Evolutionary conservation across 2,113 vertebrate genomes (phyloP), one percentile per base, ranked within the genome.

Genomic region (Scatophagus argus): DNA sequence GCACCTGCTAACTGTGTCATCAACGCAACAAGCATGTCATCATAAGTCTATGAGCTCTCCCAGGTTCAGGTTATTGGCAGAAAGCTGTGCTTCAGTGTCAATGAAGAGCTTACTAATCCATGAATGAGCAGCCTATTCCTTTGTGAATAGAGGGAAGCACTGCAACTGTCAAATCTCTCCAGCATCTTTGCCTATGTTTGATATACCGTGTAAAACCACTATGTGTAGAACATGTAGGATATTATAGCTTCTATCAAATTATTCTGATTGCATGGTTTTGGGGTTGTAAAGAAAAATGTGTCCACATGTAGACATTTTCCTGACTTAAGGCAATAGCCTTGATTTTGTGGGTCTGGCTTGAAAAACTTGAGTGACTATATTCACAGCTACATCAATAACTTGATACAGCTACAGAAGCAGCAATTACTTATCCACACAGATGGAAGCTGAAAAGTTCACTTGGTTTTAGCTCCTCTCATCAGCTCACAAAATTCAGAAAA

Each of bases 71-170:
- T 23, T 8, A 41, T 3, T 39, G 31, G 23, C 23, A 38, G 31
- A 47, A 39, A 47, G 41, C 39, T 64, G 27, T 43, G 49, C 9
- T 64, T 64, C 36, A 23, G 38, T 49, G 60, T 31, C 34, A 69
- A 14, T 21, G 25, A 67, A 27, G 34, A 1, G 0, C 31, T 51
- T 14, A 25, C 7, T 27, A 44, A 65, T 65, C 23, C 2, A 19
- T 41, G 16, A 8, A 44, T 2, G 8, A 55, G 46, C 60, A 44
- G 23, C 31, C 7, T 60, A 39, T 59, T 71, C 17, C 13, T 27
- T 16, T 21, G 44, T 27, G 38, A 25, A 21, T 38, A 13, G 6
- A 67, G n/a, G 44, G 19, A 34, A 43, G 31, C n/a, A 21, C 16
- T 5, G 23, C 19, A 29, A 27, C 41, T 47, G 56, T 58, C 0